Conservation (phyloP, 1,140 invertebrate genomes). For the Dendrolimus punctatus region DNA sequence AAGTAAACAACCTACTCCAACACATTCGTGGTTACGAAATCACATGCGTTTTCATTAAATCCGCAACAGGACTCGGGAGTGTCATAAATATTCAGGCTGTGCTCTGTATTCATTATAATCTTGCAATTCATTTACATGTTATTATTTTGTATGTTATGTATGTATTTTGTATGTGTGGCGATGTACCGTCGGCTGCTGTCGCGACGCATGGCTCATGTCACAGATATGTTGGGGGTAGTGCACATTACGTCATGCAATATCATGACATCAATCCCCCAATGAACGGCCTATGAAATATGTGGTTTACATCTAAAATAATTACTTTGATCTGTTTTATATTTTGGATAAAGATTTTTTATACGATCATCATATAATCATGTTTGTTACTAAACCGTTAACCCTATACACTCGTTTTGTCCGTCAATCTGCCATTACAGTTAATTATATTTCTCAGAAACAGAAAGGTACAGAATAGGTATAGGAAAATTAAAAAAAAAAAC, state of each 20-base stretch:
- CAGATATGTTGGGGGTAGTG: no score
- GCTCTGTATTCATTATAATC: constrained; percentile 46
- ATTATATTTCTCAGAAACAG: no score
- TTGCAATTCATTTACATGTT: constrained; percentile 54
- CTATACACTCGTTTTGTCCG: no score
- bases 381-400: no score
- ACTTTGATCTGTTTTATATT: no score
- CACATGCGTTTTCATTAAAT: constrained; percentile 33
- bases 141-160: constrained; percentile 20
- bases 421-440: no score
- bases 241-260: constrained; percentile 2
- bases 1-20: constrained; percentile 12
- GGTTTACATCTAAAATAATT: not conserved
- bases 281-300: not conserved
- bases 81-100: constrained; percentile 41
- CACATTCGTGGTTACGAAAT: constrained; percentile 28
- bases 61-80: constrained; percentile 24
- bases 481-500: no score
- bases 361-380: no score
- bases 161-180: not conserved
- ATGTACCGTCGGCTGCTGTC: not conserved
- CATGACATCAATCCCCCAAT: constrained; percentile 5
- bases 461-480: no score
- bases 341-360: no score
- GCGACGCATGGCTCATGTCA: not conserved